Percentiles rank a stretch among this genome's conserved stretches.
Evolutionary conservation across 2,888 invertebrate species (phyloP).

Genomic region (Tortricodes alternella): DNA sequence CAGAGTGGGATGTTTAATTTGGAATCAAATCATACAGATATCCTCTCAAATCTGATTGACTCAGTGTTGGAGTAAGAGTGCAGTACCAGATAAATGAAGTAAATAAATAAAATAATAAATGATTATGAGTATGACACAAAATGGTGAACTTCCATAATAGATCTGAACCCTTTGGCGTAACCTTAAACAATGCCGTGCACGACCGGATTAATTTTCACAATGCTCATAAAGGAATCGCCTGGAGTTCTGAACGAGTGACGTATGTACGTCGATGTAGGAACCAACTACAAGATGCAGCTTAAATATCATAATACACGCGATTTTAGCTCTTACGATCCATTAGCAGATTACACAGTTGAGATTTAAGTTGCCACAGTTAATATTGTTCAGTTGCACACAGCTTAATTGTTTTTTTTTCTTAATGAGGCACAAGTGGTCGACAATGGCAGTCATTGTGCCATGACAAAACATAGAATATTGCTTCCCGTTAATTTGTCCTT

Average conservation of each 20-base stretch:
- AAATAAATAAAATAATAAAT: not conserved
- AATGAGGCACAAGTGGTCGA: slow-evolving; percentile 78
- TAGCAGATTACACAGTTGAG: slow-evolving; percentile 36
- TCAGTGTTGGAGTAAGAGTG: too few species aligned
- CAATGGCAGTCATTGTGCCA: slow-evolving; percentile 74
- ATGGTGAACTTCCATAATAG: slow-evolving; percentile 2
- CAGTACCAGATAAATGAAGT: too few species aligned
- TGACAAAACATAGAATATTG: slow-evolving; percentile 57
- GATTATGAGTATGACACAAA: not conserved
- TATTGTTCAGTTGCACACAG: slow-evolving; percentile 55
- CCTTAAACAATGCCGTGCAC: slow-evolving; percentile 73
- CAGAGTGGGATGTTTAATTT: too few species aligned
- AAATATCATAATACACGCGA: slow-evolving; percentile 34
- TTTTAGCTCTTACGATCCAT: slow-evolving; percentile 40
- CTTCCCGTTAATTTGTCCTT: slow-evolving; percentile 66
- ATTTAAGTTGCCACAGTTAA: slow-evolving; percentile 6
- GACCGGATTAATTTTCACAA: slow-evolving; percentile 72
- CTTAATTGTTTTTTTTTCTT: slow-evolving; percentile 74
- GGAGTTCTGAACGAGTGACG: slow-evolving; percentile 59
- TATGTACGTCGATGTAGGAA: slow-evolving; percentile 57
- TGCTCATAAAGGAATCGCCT: slow-evolving; percentile 74
- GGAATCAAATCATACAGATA: too few species aligned
- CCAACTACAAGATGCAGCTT: slow-evolving; percentile 34
- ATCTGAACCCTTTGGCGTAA: slow-evolving; percentile 18
- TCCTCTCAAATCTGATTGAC: too few species aligned